Conservation (phyloP, 64 coral and sea anemone species). For the Acropora yongei region DNA sequence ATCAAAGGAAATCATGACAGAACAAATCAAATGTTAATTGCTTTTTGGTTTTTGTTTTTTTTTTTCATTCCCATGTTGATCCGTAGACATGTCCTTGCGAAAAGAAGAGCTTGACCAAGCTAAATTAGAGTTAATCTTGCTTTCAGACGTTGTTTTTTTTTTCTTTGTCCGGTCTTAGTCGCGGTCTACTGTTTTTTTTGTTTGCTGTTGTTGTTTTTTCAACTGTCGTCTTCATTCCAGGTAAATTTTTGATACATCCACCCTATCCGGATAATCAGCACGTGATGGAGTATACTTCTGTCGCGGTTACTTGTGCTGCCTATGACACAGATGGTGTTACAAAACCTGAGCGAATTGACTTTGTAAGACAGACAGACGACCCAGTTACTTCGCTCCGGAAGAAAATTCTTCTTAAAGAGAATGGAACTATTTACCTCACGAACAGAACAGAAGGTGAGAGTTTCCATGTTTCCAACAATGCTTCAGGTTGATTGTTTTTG, state of each 20-base stretch:
- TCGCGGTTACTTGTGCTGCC: background rate
- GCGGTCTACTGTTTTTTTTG: no score
- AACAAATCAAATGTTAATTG: no score
- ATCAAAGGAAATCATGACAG: no score
- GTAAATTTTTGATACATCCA: background rate
- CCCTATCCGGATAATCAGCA: background rate
- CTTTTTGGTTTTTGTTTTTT: no score
- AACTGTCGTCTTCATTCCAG: background rate
- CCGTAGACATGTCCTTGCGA: no score
- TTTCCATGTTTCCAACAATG: background rate
- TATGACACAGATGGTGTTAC: background rate
- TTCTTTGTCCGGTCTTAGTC: background rate
- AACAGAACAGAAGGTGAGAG: slow-evolving; percentile 4
- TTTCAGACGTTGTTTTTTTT: background rate
- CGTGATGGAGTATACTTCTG: background rate
- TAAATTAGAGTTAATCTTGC: no score
- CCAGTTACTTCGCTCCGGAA: no score
- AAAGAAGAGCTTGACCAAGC: no score
- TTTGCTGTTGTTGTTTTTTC: background rate
- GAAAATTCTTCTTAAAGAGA: background rate
- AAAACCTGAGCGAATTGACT: background rate
- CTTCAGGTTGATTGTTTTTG: no score
- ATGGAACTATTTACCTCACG: slow-evolving; percentile 3
- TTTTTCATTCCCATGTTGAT: no score
- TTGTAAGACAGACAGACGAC: background rate